Evolutionary conservation across 2,888 invertebrate species (phyloP), one percentile per base, ranked within the genome.

Genomic region (Parelbella ahira): DNA sequence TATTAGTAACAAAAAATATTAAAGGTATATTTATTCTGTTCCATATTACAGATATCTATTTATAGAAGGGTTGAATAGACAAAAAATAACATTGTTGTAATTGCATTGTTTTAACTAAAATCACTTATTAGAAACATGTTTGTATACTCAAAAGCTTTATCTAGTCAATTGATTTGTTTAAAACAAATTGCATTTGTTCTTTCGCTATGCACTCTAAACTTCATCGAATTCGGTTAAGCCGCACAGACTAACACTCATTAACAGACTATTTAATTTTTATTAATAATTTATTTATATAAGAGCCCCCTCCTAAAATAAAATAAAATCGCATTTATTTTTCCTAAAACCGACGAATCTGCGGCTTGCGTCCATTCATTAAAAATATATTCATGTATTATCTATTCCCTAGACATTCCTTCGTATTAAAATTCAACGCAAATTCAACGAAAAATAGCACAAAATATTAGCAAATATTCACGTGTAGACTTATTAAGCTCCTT

Each of bases 161-260:
- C 69, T 70, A 68, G 68, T 68, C 70, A 68, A 63, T 36, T 47
- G 32, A 33, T 33, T 27, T 33, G 18, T 36, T 25, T 6, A 52
- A 53, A 51, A 54, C 42, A 50, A 50, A 55, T 52, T 52, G 32
- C 39, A 27, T 41, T 41, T 39, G 23, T 15, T 41, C 8, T 19
- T 5, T 33, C 25, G 32, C 25, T 9, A 20, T 15, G 9, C n/a
- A 5, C 19, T 13, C 15, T 13, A 8, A 27, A 37, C 12, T 25
- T 13, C 32, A 39, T 24, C 39, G 32, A 32, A 32, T 18, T 38
- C 30, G 38, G 7, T 38, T 25, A 38, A 30, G 25, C 12, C 24
- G 30, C 32, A 39, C 32, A 25, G 8, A 19, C n/a, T 25, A 38
- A 24, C 24, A 15, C 6, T 6, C 11, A 24, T 18, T 25, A 30